Percentiles rank a stretch among this genome's conserved stretches.
phyloP scores from a whole-genome alignment of 2,888 invertebrate genomes.

The Drosophila putrida region DNA sequence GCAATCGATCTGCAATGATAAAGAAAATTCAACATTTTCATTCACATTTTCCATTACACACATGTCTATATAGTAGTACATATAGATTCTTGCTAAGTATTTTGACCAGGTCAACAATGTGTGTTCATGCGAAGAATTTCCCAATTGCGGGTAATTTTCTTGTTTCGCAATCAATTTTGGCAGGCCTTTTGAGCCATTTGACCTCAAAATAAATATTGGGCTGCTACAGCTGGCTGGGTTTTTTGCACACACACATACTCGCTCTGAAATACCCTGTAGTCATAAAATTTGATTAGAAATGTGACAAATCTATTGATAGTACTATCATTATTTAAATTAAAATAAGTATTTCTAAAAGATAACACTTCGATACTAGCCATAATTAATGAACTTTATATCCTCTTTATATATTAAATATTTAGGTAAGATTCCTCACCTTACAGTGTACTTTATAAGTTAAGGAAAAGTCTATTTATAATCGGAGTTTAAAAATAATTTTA shows the following conservation, averaged over 20 bases:
- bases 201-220: constrained; percentile 23
- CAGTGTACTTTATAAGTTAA: too few relatives aligned
- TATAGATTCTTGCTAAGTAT: not conserved
- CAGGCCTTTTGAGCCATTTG: constrained; percentile 23
- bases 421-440: not conserved
- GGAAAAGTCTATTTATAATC: too few relatives aligned
- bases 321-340: too few relatives aligned
- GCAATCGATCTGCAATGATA: constrained; percentile 14
- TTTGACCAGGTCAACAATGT: constrained; percentile 17
- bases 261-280: constrained; percentile 16
- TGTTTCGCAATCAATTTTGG: constrained; percentile 18
- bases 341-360: too few relatives aligned
- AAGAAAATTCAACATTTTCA: constrained; percentile 2
- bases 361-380: not conserved
- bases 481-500: too few relatives aligned
- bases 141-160: constrained; percentile 20
- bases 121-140: constrained; percentile 6
- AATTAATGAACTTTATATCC: too few relatives aligned
- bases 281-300: not conserved
- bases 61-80: not conserved
- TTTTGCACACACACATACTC: constrained; percentile 1
- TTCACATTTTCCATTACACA: not conserved
- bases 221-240: constrained; percentile 15
- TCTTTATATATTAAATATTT: not conserved
- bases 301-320: not conserved